Evolutionary conservation across 2,113 vertebrate genomes (phyloP).

Genomic region (Lampris megalopsis): DNA sequence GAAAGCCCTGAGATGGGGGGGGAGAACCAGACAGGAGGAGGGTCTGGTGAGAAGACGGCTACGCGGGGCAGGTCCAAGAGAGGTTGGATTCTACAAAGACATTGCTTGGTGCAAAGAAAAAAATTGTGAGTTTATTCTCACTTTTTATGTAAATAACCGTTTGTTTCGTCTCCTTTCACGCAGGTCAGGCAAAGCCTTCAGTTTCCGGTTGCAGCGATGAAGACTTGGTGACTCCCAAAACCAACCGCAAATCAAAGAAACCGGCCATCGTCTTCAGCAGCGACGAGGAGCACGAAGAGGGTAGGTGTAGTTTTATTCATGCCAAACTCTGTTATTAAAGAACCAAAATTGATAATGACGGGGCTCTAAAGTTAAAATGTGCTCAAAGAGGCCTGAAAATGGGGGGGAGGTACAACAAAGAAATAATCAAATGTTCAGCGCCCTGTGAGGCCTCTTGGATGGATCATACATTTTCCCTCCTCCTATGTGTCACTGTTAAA

Average conservation of each 20-base stretch:
- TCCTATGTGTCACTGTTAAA: too few species aligned
- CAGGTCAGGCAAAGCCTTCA: conserved; percentile 72
- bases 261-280: conserved; percentile 87
- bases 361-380: too few species aligned
- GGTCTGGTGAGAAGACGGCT: conserved; percentile 40
- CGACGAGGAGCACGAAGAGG: conserved; percentile 86
- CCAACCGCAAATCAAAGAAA: conserved; percentile 78
- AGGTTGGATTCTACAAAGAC: conserved; percentile 21
- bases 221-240: conserved; percentile 85
- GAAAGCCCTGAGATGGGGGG: conserved; percentile 80
- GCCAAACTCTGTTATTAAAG: background rate
- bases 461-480: too few species aligned
- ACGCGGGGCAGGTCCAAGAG: conserved; percentile 25
- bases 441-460: too few species aligned
- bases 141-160: background rate
- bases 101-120: background rate
- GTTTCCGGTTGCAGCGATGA: conserved; percentile 52
- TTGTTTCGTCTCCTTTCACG: background rate
- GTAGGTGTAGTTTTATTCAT: conserved; percentile 42
- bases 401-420: too few species aligned
- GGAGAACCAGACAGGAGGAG: conserved; percentile 55
- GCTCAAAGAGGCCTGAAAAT: too few species aligned
- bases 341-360: too few species aligned
- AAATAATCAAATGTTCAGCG: too few species aligned
- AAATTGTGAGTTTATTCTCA: too few species aligned